phyloP scores from a whole-genome alignment of 2,797 vertebrate species.

The Gallinago nigripennis region DNA sequence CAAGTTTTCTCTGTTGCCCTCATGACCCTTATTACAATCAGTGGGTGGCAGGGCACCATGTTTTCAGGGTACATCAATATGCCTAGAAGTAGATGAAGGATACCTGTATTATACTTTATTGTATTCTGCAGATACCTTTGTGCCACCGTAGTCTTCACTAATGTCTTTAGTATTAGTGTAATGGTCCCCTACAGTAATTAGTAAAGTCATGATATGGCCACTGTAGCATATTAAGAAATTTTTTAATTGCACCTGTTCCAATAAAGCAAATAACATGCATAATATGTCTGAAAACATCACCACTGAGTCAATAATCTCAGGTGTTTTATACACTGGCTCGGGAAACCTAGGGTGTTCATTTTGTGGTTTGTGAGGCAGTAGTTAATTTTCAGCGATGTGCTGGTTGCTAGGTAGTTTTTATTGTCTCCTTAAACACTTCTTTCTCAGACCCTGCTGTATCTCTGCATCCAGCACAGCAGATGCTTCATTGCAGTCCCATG shows the following conservation, averaged over 20 bases:
- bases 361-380: not conserved
- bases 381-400: not conserved
- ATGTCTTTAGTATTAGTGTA: not conserved
- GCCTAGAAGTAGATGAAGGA: not conserved
- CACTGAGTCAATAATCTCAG: not conserved
- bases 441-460: not conserved
- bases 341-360: not conserved
- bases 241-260: not conserved
- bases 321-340: not conserved
- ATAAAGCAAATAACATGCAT: not conserved
- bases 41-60: not conserved
- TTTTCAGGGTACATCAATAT: not conserved
- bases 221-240: not conserved
- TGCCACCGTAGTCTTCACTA: not conserved
- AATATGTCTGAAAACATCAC: not conserved
- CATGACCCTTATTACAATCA: not conserved
- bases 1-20: not conserved
- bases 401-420: not conserved
- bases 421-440: not conserved
- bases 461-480: not conserved
- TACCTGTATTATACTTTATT: not conserved
- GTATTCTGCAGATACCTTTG: not conserved
- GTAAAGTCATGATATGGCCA: not conserved
- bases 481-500: not conserved
- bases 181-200: not conserved